phyloP scores from a whole-genome alignment of 2,797 vertebrate species.

The Halcyon smyrnensis region DNA sequence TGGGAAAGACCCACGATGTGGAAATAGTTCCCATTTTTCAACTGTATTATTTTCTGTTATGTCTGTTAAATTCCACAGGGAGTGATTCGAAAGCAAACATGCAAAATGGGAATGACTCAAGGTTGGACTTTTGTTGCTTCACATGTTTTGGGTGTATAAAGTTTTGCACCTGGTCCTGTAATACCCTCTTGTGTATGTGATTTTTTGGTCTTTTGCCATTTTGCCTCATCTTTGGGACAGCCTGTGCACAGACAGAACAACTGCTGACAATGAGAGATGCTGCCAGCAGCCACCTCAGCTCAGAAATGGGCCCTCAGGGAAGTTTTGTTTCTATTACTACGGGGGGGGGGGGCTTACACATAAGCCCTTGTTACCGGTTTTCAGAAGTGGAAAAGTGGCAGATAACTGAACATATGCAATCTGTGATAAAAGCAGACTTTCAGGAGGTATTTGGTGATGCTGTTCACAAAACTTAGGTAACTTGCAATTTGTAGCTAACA shows the following conservation, averaged over 20 bases:
- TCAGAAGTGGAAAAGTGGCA: not conserved
- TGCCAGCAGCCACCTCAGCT: not conserved
- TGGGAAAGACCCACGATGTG: slow-evolving; percentile 24
- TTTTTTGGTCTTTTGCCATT: not conserved
- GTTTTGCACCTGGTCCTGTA: not conserved
- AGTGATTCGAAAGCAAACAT: slow-evolving; percentile 32
- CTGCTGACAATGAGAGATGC: fast-evolving
- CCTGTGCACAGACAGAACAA: not conserved
- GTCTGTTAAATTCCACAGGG: slow-evolving; percentile 29
- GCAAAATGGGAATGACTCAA: not conserved
- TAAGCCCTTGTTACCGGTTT: not conserved
- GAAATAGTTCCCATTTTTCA: not conserved
- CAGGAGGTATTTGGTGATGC: not conserved
- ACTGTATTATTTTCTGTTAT: slow-evolving; percentile 40
- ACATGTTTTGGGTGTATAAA: fast-evolving
- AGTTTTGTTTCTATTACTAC: not conserved
- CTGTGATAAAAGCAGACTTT: not conserved
- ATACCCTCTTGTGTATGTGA: not conserved
- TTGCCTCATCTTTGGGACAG: not conserved
- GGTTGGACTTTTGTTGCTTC: not conserved
- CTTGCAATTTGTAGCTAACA: not conserved
- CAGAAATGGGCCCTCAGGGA: not conserved
- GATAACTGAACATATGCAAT: not conserved
- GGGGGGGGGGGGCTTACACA: not conserved
- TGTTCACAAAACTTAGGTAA: not conserved